phyloP scores from a whole-genome alignment of 2,888 invertebrate genomes.

The Gnatocerus cornutus region DNA sequence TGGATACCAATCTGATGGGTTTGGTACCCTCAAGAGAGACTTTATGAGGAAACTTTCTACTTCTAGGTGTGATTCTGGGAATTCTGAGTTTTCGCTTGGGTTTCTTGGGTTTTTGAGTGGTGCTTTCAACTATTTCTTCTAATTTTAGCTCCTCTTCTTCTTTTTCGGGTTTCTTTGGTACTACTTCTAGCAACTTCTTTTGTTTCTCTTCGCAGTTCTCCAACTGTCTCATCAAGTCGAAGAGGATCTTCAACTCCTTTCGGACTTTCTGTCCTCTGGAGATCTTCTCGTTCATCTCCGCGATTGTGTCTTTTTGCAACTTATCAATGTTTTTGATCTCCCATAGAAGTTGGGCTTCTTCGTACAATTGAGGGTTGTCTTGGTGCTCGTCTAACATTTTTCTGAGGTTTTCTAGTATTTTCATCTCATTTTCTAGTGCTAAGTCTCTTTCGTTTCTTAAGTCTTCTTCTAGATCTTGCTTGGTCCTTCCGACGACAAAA shows the following conservation, averaged over 20 bases:
- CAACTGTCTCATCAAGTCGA: constrained; percentile 64
- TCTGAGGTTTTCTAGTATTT: constrained; percentile 66
- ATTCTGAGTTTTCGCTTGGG: neutral
- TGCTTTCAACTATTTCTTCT: neutral
- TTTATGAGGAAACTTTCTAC: constrained; percentile 16
- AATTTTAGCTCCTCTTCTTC: neutral
- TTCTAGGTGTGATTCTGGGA: neutral
- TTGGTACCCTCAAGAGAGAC: constrained; percentile 46
- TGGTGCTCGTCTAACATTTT: constrained; percentile 69
- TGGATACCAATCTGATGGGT: constrained; percentile 44
- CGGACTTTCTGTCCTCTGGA: constrained; percentile 60
- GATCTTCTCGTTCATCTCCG: constrained; percentile 65
- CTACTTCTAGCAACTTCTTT: constrained; percentile 19
- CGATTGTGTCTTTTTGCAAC: constrained; percentile 67
- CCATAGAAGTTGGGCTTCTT: constrained; percentile 68
- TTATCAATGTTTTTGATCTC: constrained; percentile 68
- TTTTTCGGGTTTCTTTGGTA: neutral
- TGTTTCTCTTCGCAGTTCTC: constrained; percentile 56
- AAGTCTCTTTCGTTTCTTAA: constrained; percentile 72
- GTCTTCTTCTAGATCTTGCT: constrained; percentile 74
- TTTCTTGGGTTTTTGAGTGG: neutral
- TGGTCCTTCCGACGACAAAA: constrained; percentile 74
- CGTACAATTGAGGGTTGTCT: constrained; percentile 66
- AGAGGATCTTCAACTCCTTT: constrained; percentile 70
- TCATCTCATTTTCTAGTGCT: constrained; percentile 64